Evolutionary conservation across 2,888 invertebrate species (phyloP).

Genomic region (Ormyrus nitidulus): DNA sequence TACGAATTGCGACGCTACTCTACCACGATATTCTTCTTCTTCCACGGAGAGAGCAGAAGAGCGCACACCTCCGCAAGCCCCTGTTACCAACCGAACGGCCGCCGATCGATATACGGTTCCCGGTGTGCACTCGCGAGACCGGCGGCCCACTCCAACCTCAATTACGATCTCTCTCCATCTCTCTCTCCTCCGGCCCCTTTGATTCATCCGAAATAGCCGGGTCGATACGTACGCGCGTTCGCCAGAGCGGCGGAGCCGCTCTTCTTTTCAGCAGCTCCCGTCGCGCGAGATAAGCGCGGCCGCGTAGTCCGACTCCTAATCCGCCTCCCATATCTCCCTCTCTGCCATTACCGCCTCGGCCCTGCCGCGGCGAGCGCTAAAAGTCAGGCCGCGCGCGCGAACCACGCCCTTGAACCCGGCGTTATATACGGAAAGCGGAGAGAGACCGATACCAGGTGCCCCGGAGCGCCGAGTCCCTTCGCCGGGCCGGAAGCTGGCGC

Average conservation of each 20-base stretch:
- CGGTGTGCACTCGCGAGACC: too few species aligned
- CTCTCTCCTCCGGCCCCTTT: slow-evolving; percentile 20
- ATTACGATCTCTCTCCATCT: slow-evolving; percentile 36
- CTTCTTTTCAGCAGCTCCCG: too few species aligned
- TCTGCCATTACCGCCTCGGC: background rate
- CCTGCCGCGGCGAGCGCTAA: too few species aligned
- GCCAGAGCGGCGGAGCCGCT: too few species aligned
- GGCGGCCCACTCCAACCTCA: slow-evolving; percentile 57
- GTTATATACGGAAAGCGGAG: background rate
- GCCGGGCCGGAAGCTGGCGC: slow-evolving; percentile 17
- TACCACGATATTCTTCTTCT: too few species aligned
- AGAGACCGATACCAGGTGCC: slow-evolving; percentile 58
- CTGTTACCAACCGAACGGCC: slow-evolving; percentile 48
- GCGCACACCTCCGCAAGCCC: too few species aligned
- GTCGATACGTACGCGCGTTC: too few species aligned
- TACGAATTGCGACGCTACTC: too few species aligned
- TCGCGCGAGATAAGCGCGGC: background rate
- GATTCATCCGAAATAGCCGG: too few species aligned
- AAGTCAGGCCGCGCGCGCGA: too few species aligned
- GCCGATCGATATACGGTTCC: slow-evolving; percentile 4
- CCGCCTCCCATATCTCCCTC: background rate
- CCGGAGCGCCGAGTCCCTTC: slow-evolving; percentile 57
- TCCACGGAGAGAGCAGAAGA: too few species aligned
- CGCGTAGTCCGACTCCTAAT: background rate
- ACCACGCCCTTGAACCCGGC: background rate